Base-by-base conservation (phyloP, 2,888 invertebrate genomes). In the Tipula unca region DNA sequence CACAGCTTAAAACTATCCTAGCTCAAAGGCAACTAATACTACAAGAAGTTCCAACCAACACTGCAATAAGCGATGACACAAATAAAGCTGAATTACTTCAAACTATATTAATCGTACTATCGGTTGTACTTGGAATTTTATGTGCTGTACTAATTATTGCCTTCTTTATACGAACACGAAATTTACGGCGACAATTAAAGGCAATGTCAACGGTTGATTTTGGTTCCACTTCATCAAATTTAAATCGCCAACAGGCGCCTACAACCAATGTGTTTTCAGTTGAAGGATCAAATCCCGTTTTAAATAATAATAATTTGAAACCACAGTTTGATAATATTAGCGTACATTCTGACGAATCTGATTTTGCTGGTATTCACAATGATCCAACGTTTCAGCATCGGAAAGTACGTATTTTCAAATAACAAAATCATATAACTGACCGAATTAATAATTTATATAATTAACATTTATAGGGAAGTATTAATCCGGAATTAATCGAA, bases 211-310 rank as follows among this genome's bases (percentile, higher is more conserved):
- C 92, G 87, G 36, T 36, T 36, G 13, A 88, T 82, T 94, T 94
- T 89, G 94, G 93, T 0, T 94, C 94, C 0, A 1, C 90, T 93
- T 87, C 94, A 93, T 90, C 92, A 92, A 87, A 90, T 90, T 14
- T 93, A 91, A 88, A 90, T 90, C 84, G 90, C 89, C 88, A 89
- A 35, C 91, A 92, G 0, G 92, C 92, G 1, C 95, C 95, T 8
- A 94, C 93, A 54, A 94, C 95, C 85, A 95, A 95, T 91, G 93
- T 93, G 87, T 94, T 94, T 90, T 93, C 95, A 0, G 90, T 92
- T 1, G 94, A 94, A 88, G 95, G 95, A 20, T 94, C 95, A 85
- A 95, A 95, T 91, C 95, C 95, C 1, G 93, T 95, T 29, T 94
- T 93, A 92, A 94, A 93, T 88, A 92, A 92, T 86, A 87, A 84